These are phyloP conservation scores for Reinhardtius hippoglossoides DNA, from an alignment of 2,113 vertebrate genomes.

Conservation along the genomic window DNA sequence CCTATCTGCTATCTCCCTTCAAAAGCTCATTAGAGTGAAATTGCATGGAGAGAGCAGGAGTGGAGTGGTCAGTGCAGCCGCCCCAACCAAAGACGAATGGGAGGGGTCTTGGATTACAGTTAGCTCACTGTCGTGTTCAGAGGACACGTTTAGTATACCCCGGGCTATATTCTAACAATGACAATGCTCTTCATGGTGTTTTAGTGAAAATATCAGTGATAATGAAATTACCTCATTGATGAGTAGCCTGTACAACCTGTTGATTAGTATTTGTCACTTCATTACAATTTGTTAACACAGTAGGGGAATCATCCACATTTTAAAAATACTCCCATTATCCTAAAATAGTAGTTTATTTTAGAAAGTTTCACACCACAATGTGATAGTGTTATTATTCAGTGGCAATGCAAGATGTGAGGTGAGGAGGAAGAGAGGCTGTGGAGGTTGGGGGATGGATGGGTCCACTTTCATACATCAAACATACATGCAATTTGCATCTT, in stretches of 20 bases:
- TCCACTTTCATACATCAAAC: neutral
- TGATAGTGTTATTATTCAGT: neutral
- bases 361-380: neutral
- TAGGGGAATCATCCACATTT: neutral
- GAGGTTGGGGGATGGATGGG: neutral
- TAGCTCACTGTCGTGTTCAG: neutral
- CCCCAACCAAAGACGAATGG: neutral
- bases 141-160: too few species aligned
- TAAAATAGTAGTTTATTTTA: neutral
- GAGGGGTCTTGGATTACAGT: neutral
- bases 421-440: neutral
- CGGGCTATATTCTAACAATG: neutral
- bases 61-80: conserved; percentile 34
- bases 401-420: neutral
- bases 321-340: neutral
- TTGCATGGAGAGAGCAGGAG: conserved; percentile 9
- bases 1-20: conserved; percentile 39
- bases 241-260: too few species aligned
- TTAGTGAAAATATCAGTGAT: too few species aligned
- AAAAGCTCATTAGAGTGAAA: conserved; percentile 48
- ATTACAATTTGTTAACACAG: neutral
- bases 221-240: too few species aligned
- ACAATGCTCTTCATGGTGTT: too few species aligned
- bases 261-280: neutral
- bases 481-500: neutral